phyloP scores from a whole-genome alignment of 2,797 vertebrate genomes.

The Labroides dimidiatus region DNA sequence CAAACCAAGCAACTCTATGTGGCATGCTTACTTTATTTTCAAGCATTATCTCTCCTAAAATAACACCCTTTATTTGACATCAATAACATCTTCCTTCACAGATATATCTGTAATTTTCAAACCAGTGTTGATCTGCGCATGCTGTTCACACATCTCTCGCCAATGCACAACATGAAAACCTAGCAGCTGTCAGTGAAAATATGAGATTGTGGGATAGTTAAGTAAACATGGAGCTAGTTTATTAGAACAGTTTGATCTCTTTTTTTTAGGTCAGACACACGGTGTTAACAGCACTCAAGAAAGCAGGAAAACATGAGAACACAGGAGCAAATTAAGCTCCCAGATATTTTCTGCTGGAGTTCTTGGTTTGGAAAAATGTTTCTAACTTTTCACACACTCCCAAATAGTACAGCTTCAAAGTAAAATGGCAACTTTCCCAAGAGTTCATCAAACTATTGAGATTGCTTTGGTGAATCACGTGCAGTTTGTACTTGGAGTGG shows the following conservation, averaged over 20 bases:
- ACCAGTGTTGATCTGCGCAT: slow-evolving; percentile 11
- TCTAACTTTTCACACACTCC: slow-evolving; percentile 6
- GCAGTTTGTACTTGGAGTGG: slow-evolving; percentile 20
- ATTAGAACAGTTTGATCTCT: slow-evolving; percentile 31
- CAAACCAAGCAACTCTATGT: no score
- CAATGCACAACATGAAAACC: slow-evolving; percentile 24
- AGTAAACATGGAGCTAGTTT: slow-evolving; percentile 36
- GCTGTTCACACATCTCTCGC: slow-evolving; percentile 18
- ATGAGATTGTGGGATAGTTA: slow-evolving; percentile 20
- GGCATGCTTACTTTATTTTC: not conserved
- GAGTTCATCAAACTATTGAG: slow-evolving; percentile 7
- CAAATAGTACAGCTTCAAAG: not conserved
- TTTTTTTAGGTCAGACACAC: slow-evolving; percentile 38
- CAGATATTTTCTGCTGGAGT: slow-evolving; percentile 6
- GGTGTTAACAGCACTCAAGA: slow-evolving; percentile 1
- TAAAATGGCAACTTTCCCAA: not conserved
- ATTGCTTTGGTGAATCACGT: not conserved
- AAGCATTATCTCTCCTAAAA: not conserved
- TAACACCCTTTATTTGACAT: slow-evolving; percentile 12
- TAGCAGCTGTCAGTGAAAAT: slow-evolving; percentile 29
- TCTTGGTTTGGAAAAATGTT: slow-evolving; percentile 3
- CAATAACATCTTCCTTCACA: slow-evolving; percentile 3
- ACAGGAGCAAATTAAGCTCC: not conserved
- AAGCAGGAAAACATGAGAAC: slow-evolving; percentile 21
- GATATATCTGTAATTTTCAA: slow-evolving; percentile 30